Evolutionary conservation across 2,113 vertebrate genomes (phyloP).

Genomic region (Oncorhynchus mykiss): DNA sequence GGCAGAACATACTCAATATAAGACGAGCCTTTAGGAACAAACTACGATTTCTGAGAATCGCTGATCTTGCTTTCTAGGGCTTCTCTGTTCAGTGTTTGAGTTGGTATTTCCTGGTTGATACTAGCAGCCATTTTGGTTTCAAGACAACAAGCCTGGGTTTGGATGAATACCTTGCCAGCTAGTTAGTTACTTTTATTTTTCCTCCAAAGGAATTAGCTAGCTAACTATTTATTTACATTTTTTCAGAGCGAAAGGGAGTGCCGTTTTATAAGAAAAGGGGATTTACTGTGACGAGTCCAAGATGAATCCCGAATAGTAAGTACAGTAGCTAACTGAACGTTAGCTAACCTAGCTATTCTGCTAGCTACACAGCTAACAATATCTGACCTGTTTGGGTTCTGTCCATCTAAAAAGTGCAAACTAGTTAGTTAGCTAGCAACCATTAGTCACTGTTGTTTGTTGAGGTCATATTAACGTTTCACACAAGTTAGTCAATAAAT

Average conservation of each 20-base stretch:
- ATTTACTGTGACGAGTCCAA: slow-evolving; percentile 79
- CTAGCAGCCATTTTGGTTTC: slow-evolving; percentile 90
- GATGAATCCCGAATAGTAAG: slow-evolving; percentile 98
- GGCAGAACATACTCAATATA: neutral
- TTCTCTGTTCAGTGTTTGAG: too few relatives aligned
- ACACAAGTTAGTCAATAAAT: neutral
- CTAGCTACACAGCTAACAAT: slow-evolving; percentile 39
- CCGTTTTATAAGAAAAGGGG: slow-evolving; percentile 66
- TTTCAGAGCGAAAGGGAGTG: slow-evolving; percentile 37
- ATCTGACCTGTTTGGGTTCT: too few relatives aligned
- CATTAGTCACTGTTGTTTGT: neutral
- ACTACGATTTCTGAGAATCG: slow-evolving; percentile 53
- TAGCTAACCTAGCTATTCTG: too few relatives aligned
- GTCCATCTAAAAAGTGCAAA: neutral
- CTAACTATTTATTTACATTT: too few relatives aligned
- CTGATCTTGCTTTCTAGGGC: too few relatives aligned
- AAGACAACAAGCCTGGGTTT: slow-evolving; percentile 61
- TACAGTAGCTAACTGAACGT: slow-evolving; percentile 35
- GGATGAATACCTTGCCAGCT: neutral
- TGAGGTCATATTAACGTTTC: neutral
- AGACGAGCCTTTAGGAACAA: neutral
- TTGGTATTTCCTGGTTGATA: slow-evolving; percentile 81
- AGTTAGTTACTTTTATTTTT: too few relatives aligned
- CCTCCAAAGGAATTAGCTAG: too few relatives aligned
- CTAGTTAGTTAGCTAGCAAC: neutral